These are phyloP conservation scores for Odontothrips loti DNA, from an alignment of 2,888 invertebrate species.

Conservation along the genomic window DNA sequence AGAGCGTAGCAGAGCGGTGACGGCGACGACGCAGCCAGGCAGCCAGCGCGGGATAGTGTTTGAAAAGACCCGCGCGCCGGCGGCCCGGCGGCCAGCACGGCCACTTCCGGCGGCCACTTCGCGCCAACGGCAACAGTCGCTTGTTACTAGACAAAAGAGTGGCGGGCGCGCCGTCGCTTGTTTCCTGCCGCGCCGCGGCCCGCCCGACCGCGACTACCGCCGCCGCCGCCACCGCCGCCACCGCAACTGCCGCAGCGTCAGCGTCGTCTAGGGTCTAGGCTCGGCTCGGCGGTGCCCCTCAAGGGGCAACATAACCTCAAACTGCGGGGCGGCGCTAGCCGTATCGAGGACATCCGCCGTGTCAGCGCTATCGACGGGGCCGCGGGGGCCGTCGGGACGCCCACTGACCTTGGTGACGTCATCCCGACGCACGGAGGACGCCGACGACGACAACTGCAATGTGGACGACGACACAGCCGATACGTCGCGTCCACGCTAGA, in stretches of 20 bases:
- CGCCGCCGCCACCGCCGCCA: not conserved
- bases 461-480: too few relatives aligned
- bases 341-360: not conserved
- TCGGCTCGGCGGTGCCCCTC: not conserved
- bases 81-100: too few relatives aligned
- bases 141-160: too few relatives aligned
- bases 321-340: not conserved
- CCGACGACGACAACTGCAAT: not conserved
- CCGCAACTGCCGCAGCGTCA: not conserved
- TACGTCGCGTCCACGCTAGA: too few relatives aligned
- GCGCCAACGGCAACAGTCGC: not conserved
- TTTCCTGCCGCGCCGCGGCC: not conserved
- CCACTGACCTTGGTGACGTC: conserved; percentile 1
- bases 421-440: not conserved
- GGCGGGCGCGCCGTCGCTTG: not conserved
- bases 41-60: too few relatives aligned
- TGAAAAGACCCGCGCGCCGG: too few relatives aligned
- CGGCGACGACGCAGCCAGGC: too few relatives aligned
- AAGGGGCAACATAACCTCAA: not conserved
- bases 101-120: not conserved
- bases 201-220: not conserved
- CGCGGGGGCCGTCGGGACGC: not conserved
- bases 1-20: too few relatives aligned
- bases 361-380: not conserved
- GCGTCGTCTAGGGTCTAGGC: not conserved